A percentile compares a stretch with the other conserved stretches of the same genome.
Conservation (phyloP, 2,113 vertebrate species). For the Donacobius atricapilla region DNA sequence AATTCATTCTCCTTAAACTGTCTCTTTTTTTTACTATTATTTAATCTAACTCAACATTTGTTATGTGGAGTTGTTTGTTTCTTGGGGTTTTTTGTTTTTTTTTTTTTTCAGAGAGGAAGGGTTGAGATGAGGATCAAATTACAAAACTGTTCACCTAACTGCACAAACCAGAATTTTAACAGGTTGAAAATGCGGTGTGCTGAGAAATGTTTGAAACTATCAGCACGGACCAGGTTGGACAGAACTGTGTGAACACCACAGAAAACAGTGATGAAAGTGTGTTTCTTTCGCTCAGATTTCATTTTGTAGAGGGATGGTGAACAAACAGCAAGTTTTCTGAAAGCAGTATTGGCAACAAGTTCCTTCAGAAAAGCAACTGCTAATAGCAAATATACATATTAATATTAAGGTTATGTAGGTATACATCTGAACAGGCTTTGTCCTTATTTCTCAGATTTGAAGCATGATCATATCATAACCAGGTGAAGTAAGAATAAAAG, state of each 20-base stretch:
- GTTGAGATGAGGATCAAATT: neutral
- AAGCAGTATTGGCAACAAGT: neutral
- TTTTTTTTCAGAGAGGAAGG: neutral
- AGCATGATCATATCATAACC: neutral
- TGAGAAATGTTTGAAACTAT: neutral
- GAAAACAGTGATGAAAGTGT: neutral
- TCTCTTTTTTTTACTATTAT: neutral
- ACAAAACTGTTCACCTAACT: neutral
- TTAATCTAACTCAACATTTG: neutral
- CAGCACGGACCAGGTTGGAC: neutral
- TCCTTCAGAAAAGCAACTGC: neutral
- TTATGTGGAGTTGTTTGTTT: fast-evolving
- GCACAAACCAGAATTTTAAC: neutral
- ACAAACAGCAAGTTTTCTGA: neutral
- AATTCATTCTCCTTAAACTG: neutral
- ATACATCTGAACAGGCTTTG: neutral
- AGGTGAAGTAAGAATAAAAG: neutral
- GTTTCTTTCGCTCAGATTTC: neutral
- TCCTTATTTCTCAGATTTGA: neutral
- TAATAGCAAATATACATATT: neutral
- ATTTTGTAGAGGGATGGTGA: neutral
- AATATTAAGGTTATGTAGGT: neutral
- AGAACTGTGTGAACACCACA: neutral
- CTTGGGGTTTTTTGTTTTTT: too few species aligned
- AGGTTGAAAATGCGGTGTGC: neutral